These are phyloP conservation scores for Mixornis gularis DNA, from an alignment of 2,113 vertebrate genomes.

Conservation along the genomic window DNA sequence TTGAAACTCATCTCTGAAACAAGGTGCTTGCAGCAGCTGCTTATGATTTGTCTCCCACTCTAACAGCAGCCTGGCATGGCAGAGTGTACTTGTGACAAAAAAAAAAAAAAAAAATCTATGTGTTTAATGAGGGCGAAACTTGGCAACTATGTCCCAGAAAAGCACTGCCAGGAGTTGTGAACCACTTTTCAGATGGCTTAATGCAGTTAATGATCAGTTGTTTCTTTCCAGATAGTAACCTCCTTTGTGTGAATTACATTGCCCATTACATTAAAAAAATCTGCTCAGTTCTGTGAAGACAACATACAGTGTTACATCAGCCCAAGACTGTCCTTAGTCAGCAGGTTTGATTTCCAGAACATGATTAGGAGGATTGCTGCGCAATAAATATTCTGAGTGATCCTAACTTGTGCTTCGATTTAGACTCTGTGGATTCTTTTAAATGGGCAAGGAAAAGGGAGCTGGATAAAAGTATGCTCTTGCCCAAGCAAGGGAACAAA, in stretches of 20 bases:
- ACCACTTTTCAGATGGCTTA: conserved; percentile 28
- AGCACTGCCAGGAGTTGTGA: conserved; percentile 7
- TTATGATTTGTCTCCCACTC: not conserved
- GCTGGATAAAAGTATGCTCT: not conserved
- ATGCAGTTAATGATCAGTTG: conserved; percentile 32
- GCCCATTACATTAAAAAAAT: not conserved
- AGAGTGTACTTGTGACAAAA: conserved; percentile 50
- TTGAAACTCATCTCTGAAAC: conserved; percentile 2
- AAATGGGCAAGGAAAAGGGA: not conserved
- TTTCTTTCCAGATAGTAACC: conserved; percentile 2
- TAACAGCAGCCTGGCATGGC: conserved; percentile 43
- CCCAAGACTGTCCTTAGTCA: not conserved
- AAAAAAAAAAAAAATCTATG: conserved; percentile 33
- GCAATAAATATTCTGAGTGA: not conserved
- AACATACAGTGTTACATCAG: not conserved
- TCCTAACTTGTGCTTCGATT: not conserved
- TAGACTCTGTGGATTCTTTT: not conserved
- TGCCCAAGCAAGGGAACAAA: conserved; percentile 25
- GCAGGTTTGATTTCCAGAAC: not conserved
- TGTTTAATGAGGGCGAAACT: conserved; percentile 65
- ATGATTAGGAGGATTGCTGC: not conserved
- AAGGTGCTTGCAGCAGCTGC: conserved; percentile 57
- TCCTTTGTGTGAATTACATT: not conserved
- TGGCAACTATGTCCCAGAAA: conserved; percentile 23
- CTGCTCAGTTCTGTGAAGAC: not conserved